A percentile compares a stretch with the other conserved stretches of the same genome.
Evolutionary conservation across 1,140 invertebrate genomes (phyloP).

Genomic region (Arion vulgaris): DNA sequence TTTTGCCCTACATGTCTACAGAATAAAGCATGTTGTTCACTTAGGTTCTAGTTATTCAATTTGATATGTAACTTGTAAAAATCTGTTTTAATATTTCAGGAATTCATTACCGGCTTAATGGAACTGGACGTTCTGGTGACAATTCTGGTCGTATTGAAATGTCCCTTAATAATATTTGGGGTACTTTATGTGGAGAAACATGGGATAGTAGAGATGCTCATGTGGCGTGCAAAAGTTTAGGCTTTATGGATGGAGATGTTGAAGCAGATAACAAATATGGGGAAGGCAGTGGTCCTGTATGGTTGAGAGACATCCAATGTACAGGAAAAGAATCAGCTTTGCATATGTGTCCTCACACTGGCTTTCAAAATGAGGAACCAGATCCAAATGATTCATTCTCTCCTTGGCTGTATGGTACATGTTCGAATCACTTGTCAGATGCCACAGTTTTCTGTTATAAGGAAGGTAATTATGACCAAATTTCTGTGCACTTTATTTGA

Average conservation of each 20-base stretch:
- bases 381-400: conserved; percentile 41
- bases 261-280: conserved; percentile 50
- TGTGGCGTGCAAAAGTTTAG: conserved; percentile 59
- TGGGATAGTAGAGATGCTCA: conserved; percentile 59
- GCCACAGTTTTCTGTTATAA: conserved; percentile 64
- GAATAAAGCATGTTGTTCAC: no score
- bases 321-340: conserved; percentile 54
- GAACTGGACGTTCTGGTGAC: conserved; percentile 10
- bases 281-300: conserved; percentile 59
- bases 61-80: no score
- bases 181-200: conserved; percentile 63
- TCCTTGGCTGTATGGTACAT: conserved; percentile 29
- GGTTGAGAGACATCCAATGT: conserved; percentile 63
- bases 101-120: conserved; percentile 37
- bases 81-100: conserved; percentile 25
- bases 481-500: background rate
- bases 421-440: conserved; percentile 60
- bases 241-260: conserved; percentile 57
- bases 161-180: conserved; percentile 72
- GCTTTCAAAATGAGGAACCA: conserved; percentile 50
- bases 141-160: conserved; percentile 82
- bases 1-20: no score
- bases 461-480: conserved; percentile 50
- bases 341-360: conserved; percentile 56
- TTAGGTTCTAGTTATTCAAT: no score